These are phyloP conservation scores for Pseudotriccus pelzelni DNA, from an alignment of 2,797 vertebrate genomes.

Conservation along the genomic window DNA sequence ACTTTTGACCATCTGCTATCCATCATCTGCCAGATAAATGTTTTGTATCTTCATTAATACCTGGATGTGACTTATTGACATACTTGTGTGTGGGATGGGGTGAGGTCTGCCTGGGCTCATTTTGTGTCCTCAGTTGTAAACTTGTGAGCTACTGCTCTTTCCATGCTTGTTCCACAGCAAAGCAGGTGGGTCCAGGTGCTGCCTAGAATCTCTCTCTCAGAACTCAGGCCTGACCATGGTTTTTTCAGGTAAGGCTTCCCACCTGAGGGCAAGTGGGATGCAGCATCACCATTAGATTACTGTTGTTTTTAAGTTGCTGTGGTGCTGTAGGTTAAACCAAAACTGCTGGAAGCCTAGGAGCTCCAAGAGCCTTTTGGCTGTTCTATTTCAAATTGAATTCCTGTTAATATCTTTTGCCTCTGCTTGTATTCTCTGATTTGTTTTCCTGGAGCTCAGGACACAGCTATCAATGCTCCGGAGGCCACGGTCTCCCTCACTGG, in stretches of 20 bases:
- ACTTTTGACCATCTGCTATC: not conserved
- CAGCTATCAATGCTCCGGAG: not conserved
- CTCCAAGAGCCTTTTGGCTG: not conserved
- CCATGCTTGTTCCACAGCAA: accelerated
- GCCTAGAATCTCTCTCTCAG: not conserved
- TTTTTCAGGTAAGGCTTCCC: not conserved
- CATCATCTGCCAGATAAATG: not conserved
- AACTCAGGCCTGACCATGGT: accelerated
- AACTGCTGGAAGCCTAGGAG: not conserved
- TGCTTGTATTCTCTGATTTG: not conserved
- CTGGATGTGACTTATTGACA: not conserved
- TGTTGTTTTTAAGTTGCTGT: not conserved
- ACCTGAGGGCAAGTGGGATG: accelerated
- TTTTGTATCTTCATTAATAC: not conserved
- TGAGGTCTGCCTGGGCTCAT: not conserved
- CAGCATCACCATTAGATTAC: accelerated
- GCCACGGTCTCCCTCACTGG: not conserved
- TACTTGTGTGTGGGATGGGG: not conserved
- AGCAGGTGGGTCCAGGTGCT: not conserved
- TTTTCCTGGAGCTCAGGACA: not conserved
- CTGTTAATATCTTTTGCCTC: not conserved
- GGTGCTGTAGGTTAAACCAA: not conserved
- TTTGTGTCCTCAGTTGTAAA: not conserved
- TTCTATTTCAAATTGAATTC: not conserved
- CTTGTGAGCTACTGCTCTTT: not conserved